phyloP scores from a whole-genome alignment of 2,113 vertebrate genomes.

The Ciconia stormi region DNA sequence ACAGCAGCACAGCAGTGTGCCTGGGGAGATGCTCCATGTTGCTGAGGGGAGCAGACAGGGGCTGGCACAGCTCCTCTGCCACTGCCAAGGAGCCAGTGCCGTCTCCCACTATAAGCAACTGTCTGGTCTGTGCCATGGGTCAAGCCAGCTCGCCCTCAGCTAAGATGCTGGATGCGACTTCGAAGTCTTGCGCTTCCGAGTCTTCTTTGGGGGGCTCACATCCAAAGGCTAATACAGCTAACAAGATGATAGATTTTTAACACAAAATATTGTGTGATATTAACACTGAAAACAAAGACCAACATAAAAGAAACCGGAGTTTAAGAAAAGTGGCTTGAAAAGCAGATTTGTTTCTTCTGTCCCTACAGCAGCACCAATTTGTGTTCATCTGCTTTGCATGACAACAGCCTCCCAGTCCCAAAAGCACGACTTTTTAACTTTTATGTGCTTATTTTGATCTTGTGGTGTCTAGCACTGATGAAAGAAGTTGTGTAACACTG shows the following conservation, averaged over 20 bases:
- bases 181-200: not conserved
- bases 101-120: not conserved
- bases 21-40: not conserved
- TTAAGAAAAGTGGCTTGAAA: not conserved
- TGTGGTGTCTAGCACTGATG: not conserved
- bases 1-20: not conserved
- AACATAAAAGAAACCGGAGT: accelerated
- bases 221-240: not conserved
- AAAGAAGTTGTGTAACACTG: not conserved
- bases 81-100: not conserved
- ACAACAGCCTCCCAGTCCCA: not conserved
- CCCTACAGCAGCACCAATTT: not conserved
- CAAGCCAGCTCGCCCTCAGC: not conserved
- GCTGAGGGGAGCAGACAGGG: not conserved
- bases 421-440: not conserved
- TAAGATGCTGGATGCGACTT: not conserved
- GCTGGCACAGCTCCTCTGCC: not conserved
- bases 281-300: not conserved
- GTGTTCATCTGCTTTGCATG: not conserved
- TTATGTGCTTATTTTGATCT: not conserved
- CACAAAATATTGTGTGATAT: not conserved
- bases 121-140: not conserved
- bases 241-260: not conserved
- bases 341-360: not conserved
- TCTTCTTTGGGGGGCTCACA: not conserved